A percentile compares a stretch with the other conserved stretches of the same genome.
phyloP scores from a whole-genome alignment of 2,113 vertebrate genomes.

The Podarcis raffonei region DNA sequence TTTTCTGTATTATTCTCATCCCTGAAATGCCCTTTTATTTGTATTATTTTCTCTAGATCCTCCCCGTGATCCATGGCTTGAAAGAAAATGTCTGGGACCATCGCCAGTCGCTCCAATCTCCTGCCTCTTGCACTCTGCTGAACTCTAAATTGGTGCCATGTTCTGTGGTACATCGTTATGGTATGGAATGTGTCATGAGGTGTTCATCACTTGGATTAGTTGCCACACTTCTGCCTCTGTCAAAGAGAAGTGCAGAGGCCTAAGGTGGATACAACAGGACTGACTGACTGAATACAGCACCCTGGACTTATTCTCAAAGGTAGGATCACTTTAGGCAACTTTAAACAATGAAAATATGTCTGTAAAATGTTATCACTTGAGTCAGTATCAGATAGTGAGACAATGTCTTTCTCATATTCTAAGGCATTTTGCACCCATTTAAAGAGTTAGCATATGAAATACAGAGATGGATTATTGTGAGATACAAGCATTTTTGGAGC shows the following conservation, averaged over 20 bases:
- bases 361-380: not conserved
- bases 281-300: not conserved
- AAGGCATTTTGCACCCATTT: not conserved
- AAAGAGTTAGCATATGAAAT: not conserved
- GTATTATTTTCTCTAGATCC: constrained; percentile 6
- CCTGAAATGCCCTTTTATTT: not conserved
- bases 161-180: not conserved
- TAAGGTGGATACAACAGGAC: not conserved
- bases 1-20: not conserved
- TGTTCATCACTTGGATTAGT: not conserved
- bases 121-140: not conserved
- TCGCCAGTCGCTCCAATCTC: constrained; percentile 9
- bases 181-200: not conserved
- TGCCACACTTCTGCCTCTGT: not conserved
- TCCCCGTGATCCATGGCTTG: not conserved
- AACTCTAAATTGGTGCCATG: not conserved
- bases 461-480: not conserved
- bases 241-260: not conserved
- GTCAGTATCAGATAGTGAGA: not conserved
- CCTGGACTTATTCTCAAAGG: constrained; percentile 25
- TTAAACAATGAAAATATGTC: not conserved
- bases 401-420: not conserved
- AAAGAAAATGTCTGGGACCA: constrained; percentile 38
- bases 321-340: not conserved
- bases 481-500: not conserved